Conservation (phyloP, 2,888 invertebrate species). For the Philaethria dido region DNA sequence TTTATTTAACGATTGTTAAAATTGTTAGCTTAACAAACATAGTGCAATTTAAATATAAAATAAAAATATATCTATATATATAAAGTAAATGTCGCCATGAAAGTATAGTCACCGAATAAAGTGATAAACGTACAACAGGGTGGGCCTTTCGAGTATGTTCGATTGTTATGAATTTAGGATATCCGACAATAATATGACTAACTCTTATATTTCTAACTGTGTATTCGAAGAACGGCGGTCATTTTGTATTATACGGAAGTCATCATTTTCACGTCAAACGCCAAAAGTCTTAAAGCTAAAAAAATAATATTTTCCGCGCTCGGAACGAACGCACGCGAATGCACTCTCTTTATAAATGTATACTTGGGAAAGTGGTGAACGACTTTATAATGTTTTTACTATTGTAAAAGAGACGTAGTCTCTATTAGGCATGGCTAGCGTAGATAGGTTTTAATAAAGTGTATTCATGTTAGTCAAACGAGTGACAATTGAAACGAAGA, state of each 20-base stretch:
- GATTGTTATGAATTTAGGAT: slow-evolving; percentile 74
- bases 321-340: slow-evolving; percentile 43
- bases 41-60: slow-evolving; percentile 28
- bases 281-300: slow-evolving; percentile 17
- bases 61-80: slow-evolving; percentile 20
- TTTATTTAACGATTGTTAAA: slow-evolving; percentile 36
- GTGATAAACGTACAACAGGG: slow-evolving; percentile 70
- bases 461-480: slow-evolving; percentile 75
- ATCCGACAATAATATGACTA: slow-evolving; percentile 79
- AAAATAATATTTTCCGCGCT: slow-evolving; percentile 30
- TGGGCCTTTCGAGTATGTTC: slow-evolving; percentile 52
- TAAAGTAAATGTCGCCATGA: slow-evolving; percentile 19
- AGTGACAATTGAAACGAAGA: slow-evolving; percentile 82
- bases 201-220: slow-evolving; percentile 49
- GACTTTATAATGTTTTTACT: slow-evolving; percentile 75
- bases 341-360: slow-evolving; percentile 43
- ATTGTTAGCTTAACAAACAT: slow-evolving; percentile 33
- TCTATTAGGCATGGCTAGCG: slow-evolving; percentile 80
- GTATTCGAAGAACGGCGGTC: slow-evolving; percentile 19
- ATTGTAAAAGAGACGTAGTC: slow-evolving; percentile 77
- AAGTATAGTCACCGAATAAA: slow-evolving; percentile 48
- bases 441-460: slow-evolving; percentile 78
- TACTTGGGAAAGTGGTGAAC: slow-evolving; percentile 55
- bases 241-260: slow-evolving; percentile 24
- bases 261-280: slow-evolving; percentile 40